These are phyloP conservation scores for Agonum fuliginosum DNA, from an alignment of 2,888 invertebrate genomes.

Conservation along the genomic window DNA sequence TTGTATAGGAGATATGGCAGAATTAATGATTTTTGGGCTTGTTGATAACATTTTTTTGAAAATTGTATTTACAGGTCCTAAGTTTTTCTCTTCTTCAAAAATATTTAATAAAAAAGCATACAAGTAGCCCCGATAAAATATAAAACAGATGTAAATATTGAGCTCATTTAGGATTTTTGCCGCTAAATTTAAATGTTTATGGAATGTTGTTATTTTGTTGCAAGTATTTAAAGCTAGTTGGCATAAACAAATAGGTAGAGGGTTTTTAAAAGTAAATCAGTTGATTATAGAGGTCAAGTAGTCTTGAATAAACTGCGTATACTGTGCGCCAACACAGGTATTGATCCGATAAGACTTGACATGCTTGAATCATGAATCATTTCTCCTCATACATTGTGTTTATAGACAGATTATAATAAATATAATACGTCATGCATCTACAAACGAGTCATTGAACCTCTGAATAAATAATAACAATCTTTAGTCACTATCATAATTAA, in stretches of 20 bases:
- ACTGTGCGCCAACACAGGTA: conserved; percentile 55
- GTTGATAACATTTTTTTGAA: no score
- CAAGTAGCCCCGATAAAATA: no score
- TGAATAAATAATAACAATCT: conserved; percentile 4
- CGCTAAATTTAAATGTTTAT: background rate
- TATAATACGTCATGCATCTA: background rate
- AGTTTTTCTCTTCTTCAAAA: no score
- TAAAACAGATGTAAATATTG: no score
- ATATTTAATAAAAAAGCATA: no score
- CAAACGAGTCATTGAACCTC: conserved; percentile 15
- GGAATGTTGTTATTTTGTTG: background rate
- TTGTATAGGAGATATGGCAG: no score
- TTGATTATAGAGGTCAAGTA: conserved; percentile 54
- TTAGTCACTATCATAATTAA: conserved; percentile 12
- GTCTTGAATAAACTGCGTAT: conserved; percentile 45
- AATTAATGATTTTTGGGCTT: no score
- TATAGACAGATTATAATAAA: conserved; percentile 13
- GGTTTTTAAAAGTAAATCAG: conserved; percentile 11
- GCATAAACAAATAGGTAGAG: background rate
- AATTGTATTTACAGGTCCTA: no score
- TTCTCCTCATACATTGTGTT: conserved; percentile 10
- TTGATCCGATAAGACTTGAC: conserved; percentile 52
- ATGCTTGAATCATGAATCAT: conserved; percentile 39
- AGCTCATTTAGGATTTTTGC: no score
- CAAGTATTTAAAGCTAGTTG: background rate